A percentile compares a stretch with the other conserved stretches of the same genome.
These are phyloP conservation scores for Ormia ochracea DNA, from an alignment of 2,888 invertebrate genomes.

Conservation along the genomic window DNA sequence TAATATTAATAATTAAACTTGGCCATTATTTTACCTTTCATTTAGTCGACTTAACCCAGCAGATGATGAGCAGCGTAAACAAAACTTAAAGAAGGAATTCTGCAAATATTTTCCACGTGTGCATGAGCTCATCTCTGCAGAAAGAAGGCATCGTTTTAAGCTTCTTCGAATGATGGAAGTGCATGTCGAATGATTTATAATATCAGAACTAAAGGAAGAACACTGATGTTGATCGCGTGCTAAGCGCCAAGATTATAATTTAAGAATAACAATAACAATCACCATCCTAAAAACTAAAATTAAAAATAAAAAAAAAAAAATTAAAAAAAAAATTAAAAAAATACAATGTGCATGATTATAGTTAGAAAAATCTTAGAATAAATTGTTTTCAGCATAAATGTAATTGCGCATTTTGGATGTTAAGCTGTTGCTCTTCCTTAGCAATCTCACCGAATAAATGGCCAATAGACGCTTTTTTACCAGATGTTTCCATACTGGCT, in stretches of 20 bases:
- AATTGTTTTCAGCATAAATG: slow-evolving; percentile 34
- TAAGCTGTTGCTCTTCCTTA: slow-evolving; percentile 31
- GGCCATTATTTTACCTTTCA: no score
- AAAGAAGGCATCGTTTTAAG: slow-evolving; percentile 5
- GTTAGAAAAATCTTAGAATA: slow-evolving; percentile 60
- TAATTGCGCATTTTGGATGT: slow-evolving; percentile 45
- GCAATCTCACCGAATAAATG: slow-evolving; percentile 46
- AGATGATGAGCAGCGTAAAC: no score
- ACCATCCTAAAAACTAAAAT: slow-evolving; percentile 2
- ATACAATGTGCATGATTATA: slow-evolving; percentile 47
- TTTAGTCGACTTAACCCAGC: no score
- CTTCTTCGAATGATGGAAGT: slow-evolving; percentile 12
- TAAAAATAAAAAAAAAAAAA: no score
- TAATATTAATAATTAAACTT: no score
- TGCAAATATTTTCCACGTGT: no score
- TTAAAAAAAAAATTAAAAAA: no score
- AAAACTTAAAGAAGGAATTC: no score
- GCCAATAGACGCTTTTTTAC: slow-evolving; percentile 14
- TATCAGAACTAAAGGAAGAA: slow-evolving; percentile 54
- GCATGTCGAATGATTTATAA: slow-evolving; percentile 62
- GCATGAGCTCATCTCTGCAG: no score
- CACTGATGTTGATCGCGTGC: slow-evolving; percentile 62
- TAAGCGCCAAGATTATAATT: slow-evolving; percentile 61
- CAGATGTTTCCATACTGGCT: slow-evolving; percentile 18
- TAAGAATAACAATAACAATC: slow-evolving; percentile 36